Evolutionary conservation across 1,140 invertebrate genomes (phyloP), one percentile per base, ranked within the genome.

Genomic region (Aporrectodea caliginosa): DNA sequence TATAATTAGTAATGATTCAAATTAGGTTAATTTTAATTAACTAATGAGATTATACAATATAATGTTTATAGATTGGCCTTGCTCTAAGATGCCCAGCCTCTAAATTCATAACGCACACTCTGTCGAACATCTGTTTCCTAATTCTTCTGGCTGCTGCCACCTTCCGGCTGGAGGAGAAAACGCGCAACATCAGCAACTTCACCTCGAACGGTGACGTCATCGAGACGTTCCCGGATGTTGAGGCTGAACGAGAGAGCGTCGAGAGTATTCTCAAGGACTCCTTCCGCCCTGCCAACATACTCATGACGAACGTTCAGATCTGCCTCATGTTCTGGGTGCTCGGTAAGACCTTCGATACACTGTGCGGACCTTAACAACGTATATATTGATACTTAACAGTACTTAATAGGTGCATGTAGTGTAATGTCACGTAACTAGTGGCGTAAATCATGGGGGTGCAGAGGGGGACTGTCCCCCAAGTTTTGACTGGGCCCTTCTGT

Each of bases 271-370:
- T 87, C 74, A 87, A 86, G 77, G 84, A 86, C 73, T 86, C 84
- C 1, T 81, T 87, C 31, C 78, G 87, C 78, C 86, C 87, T 30
- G 85, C 86, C 75, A 87, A 83, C 82, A 85, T 84, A 35, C 84
- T 87, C 76, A 83, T 88, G 31, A 87, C 86, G 22, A 84, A 87
- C 81, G 86, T 88, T 77, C 87, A 88, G 81, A 85, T 86, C 43
- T 87, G 87, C 84, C 87, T 88, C 70, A 86, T 88, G 73, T 87
- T 88, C 79, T 88, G 87, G 86, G 85, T 88, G 79, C 80, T 86
- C 83, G 87, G 87, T 87, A 82, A 77, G 78, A 43, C 43, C 43
- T 58, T 58, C 43, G 43, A 58, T 58, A 58, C 6, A 22, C 43
- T 58, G n/a, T n/a, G n/a, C n/a, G n/a, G n/a, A n/a, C n/a, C n/a